phyloP scores from a whole-genome alignment of 35 echinoderm and acorn worm genomes.

The Lytechinus pictus region DNA sequence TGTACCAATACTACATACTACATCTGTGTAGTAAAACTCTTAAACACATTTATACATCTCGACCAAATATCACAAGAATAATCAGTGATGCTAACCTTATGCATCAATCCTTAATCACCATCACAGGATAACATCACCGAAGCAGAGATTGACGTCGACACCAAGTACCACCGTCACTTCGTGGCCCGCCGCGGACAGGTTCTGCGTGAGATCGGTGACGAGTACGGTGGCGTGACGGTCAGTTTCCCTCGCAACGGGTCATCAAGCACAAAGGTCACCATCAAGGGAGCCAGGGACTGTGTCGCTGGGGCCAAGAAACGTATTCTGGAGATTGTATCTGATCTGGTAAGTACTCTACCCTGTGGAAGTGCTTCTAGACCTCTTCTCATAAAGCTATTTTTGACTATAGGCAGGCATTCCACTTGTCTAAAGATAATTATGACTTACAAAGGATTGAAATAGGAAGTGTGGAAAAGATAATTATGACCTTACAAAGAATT shows the following conservation, averaged over 20 bases:
- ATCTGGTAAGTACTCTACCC: conserved; percentile 72
- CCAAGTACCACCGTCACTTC: conserved; percentile 96
- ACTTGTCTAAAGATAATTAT: too few species aligned
- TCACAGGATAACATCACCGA: conserved; percentile 86
- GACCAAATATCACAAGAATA: not conserved
- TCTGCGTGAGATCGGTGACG: conserved; percentile 90
- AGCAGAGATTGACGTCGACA: conserved; percentile 85
- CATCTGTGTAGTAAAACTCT: not conserved
- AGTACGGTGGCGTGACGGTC: conserved; percentile 90
- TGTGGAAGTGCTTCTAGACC: too few species aligned
- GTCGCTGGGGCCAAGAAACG: conserved; percentile 84
- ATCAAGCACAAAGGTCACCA: conserved; percentile 73
- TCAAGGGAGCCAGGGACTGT: conserved; percentile 90
- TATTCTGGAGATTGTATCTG: conserved; percentile 84
- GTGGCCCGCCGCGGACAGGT: conserved; percentile 89
- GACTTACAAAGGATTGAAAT: too few species aligned
- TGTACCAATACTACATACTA: not conserved
- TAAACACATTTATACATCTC: not conserved
- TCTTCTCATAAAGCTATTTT: too few species aligned
- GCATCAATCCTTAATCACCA: not conserved
- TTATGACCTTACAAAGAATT: too few species aligned
- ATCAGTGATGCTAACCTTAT: not conserved
- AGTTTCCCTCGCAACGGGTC: conserved; percentile 93
- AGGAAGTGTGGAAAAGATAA: too few species aligned
- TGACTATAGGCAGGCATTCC: too few species aligned